Base-by-base conservation (phyloP, 2,888 invertebrate genomes). In the Nomada ruficornis region DNA sequence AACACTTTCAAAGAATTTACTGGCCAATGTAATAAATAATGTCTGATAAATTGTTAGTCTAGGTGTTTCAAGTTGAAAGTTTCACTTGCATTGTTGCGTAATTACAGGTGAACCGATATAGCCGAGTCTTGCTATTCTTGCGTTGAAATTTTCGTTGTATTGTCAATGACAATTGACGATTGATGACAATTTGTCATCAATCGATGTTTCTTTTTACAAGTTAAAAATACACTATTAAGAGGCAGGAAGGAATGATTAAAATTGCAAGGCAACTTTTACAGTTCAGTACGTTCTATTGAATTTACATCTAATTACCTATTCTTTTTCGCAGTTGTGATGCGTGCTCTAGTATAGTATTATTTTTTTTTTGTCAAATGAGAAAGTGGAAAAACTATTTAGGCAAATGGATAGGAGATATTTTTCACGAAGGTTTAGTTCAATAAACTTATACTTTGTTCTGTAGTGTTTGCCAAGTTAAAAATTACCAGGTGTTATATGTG, bases 41-140 rank as follows among this genome's bases (percentile, higher is more conserved):
- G 20, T 9, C 11, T 15, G 26, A 70, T 59, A 29, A 70, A 70
- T 70, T 44, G n/a, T 59, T 50, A 5, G 15, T 20, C 50, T 15
- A 36, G n/a, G 10, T 44, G 7, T 11, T 23, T 18, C 36, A 23
- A 13, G 26, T 36, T 42, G 67, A 59, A 74, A 59, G 74, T 67
- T 67, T 59, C 67, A 18, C 47, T 67, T 59, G 29, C 15, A 29
- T n/a, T 5, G 36, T 74, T 74, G 23, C 29, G 65, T 47, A 73
- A 73, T 15, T 18, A 20, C 2, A n/a, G 55, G 42, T n/a, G 15
- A 54, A 50, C 70, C 60, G 47, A 60, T 50, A 70, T 50, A 70
- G 15, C n/a, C 11, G 20, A 47, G 44, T 3, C 60, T 29, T 15
- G 36, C 20, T 70, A 60, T 70, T 70, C 60, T 50, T 2, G 60